A percentile compares a stretch with the other conserved stretches of the same genome.
phyloP scores from a whole-genome alignment of 2,113 vertebrate species.

The Phaethornis superciliosus region DNA sequence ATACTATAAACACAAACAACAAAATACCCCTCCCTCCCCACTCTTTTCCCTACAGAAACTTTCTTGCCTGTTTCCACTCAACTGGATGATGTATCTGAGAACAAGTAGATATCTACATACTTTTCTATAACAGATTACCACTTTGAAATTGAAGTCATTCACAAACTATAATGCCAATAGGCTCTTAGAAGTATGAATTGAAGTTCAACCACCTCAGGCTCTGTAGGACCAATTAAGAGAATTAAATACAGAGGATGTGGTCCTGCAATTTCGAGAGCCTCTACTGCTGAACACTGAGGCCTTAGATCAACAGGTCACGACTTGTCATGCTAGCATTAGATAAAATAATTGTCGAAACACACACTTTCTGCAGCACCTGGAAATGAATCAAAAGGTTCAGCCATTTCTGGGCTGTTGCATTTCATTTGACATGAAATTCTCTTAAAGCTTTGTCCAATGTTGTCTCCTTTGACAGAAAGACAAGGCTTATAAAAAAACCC shows the following conservation, averaged over 20 bases:
- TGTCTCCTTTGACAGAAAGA: slow-evolving; percentile 24
- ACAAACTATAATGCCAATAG: background rate
- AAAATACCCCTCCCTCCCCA: background rate
- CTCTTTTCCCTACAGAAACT: background rate
- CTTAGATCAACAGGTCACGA: background rate
- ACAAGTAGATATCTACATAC: background rate
- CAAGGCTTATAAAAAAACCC: slow-evolving; percentile 44
- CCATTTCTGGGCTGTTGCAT: background rate
- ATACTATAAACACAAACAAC: background rate
- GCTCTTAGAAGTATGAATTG: background rate
- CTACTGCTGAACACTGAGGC: background rate
- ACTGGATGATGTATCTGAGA: background rate
- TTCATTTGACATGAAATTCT: slow-evolving; percentile 24
- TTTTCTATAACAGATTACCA: slow-evolving; percentile 24
- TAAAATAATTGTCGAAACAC: background rate
- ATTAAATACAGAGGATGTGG: background rate
- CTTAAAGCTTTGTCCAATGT: background rate
- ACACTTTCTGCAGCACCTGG: slow-evolving; percentile 38
- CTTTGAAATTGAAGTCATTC: background rate
- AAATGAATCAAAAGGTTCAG: slow-evolving; percentile 36
- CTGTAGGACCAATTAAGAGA: slow-evolving; percentile 15
- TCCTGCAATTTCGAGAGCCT: background rate
- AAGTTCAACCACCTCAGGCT: slow-evolving; percentile 22
- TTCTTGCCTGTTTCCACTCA: slow-evolving; percentile 6
- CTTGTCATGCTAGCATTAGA: background rate